Evolutionary conservation across 2,888 invertebrate species (phyloP).

Genomic region (Acanthopleura granulata): DNA sequence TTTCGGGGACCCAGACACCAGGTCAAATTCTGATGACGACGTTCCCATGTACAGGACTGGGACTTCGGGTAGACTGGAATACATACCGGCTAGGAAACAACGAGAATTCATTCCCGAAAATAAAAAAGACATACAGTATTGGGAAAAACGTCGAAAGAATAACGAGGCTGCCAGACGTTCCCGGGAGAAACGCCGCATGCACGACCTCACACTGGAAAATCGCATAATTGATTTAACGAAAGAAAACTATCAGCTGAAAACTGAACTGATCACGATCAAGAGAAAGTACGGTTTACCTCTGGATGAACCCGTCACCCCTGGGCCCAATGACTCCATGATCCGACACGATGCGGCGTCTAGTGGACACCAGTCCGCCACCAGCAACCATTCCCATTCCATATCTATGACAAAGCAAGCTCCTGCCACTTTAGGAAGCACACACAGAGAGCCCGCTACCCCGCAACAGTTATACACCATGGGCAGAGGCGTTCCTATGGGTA

Average conservation of each 20-base stretch:
- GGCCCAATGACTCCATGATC: constrained; percentile 14
- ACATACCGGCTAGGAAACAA: constrained; percentile 83
- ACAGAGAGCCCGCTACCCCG: neutral
- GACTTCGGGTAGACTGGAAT: neutral
- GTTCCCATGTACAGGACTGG: neutral
- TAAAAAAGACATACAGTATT: constrained; percentile 97
- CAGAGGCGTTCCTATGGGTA: constrained; percentile 7
- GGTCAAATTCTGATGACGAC: neutral
- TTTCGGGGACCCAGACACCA: neutral
- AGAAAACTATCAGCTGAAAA: constrained; percentile 94
- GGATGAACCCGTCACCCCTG: constrained; percentile 32
- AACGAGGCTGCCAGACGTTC: constrained; percentile 98
- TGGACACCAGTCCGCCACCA: neutral
- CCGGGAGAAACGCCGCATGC: constrained; percentile 94
- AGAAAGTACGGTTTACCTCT: constrained; percentile 76
- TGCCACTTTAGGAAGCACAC: neutral
- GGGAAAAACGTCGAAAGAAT: constrained; percentile 95
- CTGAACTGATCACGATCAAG: constrained; percentile 91
- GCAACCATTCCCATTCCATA: neutral
- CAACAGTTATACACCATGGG: neutral
- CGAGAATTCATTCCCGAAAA: constrained; percentile 96
- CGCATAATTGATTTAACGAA: constrained; percentile 93
- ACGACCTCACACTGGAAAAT: constrained; percentile 96
- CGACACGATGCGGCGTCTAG: neutral
- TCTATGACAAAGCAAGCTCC: neutral